phyloP scores from a whole-genome alignment of 2,888 invertebrate genomes.

The Napeogenes inachia region DNA sequence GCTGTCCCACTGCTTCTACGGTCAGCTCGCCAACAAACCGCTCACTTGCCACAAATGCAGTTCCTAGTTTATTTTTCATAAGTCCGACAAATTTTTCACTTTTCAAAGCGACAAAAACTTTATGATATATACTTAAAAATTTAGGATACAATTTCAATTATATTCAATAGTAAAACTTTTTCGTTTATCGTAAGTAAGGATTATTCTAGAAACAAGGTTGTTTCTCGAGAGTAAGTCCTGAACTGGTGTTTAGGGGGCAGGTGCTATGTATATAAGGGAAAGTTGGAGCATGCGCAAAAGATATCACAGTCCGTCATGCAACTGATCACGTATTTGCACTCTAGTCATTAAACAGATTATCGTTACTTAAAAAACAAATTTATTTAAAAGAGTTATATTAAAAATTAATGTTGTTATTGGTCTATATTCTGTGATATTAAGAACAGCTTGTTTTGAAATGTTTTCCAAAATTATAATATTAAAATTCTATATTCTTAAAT shows the following conservation, averaged over 20 bases:
- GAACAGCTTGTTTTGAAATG: no score
- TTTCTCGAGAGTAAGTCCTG: slow-evolving; percentile 47
- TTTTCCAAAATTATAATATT: no score
- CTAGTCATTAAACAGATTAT: no score
- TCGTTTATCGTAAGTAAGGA: slow-evolving; percentile 39
- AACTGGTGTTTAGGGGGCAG: slow-evolving; percentile 49
- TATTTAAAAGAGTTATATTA: no score
- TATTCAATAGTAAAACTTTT: slow-evolving; percentile 53
- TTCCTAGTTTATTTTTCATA: slow-evolving; percentile 65
- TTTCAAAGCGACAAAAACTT: slow-evolving; percentile 34
- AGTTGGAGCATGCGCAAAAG: slow-evolving; percentile 54
- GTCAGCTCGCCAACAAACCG: slow-evolving; percentile 49
- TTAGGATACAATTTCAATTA: slow-evolving; percentile 27
- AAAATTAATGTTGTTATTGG: no score
- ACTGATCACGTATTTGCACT: slow-evolving; percentile 40
- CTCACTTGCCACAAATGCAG: slow-evolving; percentile 56
- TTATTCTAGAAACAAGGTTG: slow-evolving; percentile 37
- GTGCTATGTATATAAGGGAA: slow-evolving; percentile 47
- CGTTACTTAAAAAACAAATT: no score
- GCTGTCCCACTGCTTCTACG: slow-evolving; percentile 33
- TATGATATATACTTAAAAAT: slow-evolving; percentile 31
- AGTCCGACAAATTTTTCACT: slow-evolving; percentile 44
- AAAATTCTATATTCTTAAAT: no score
- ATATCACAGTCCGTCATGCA: slow-evolving; percentile 38
- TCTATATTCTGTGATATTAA: no score